Conservation (phyloP, 2,113 vertebrate species). For the Macroglossus sobrinus region DNA sequence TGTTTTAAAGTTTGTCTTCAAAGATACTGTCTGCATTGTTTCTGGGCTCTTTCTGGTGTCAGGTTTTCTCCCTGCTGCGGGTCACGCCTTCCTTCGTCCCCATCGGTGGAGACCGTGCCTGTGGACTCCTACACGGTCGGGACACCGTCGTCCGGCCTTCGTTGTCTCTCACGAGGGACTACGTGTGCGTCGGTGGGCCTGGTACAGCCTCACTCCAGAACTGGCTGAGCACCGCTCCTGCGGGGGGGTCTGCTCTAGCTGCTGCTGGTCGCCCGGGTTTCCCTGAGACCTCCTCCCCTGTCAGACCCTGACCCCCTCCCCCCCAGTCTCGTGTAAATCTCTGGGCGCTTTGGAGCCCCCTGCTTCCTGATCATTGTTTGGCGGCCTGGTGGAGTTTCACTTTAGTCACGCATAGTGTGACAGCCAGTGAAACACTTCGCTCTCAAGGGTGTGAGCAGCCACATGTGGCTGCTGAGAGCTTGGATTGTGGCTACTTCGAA, state of each 20-base stretch:
- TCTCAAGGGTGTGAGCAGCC: neutral
- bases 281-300: neutral
- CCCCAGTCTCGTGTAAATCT: neutral
- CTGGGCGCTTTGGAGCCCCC: neutral
- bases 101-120: too few relatives aligned
- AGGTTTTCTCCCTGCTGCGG: neutral
- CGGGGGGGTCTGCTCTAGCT: neutral
- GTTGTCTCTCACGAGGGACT: neutral
- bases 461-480: neutral
- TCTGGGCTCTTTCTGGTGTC: neutral
- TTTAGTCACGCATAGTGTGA: neutral
- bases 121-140: neutral
- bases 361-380: neutral
- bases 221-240: neutral
- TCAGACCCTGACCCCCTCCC: neutral
- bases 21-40: neutral
- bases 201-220: neutral
- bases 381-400: neutral
- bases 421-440: neutral
- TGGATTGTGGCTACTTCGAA: neutral
- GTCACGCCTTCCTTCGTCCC: too few relatives aligned
- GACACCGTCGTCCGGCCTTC: constrained; percentile 9
- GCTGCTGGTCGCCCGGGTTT: neutral
- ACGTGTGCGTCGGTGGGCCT: too few relatives aligned
- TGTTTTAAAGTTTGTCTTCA: constrained; percentile 27